Percentiles rank a stretch among this genome's conserved stretches.
phyloP scores from a whole-genome alignment of 2,797 vertebrate species.

The Esox masquinongy region DNA sequence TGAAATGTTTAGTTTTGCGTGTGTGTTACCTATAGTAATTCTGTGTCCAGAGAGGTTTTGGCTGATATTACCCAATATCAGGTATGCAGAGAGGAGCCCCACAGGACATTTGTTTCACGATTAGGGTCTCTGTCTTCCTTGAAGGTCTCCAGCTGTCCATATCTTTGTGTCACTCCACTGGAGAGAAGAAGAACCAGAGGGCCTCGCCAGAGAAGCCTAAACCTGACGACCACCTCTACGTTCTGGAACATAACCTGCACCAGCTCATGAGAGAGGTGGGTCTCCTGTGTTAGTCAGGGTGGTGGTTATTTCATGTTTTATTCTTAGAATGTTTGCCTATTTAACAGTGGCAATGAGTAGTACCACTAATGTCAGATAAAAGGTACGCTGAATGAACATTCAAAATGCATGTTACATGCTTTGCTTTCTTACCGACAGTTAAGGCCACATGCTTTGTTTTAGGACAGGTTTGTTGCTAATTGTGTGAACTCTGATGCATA shows the following conservation, averaged over 20 bases:
- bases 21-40: not conserved
- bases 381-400: no score
- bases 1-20: not conserved
- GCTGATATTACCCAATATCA: not conserved
- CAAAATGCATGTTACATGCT: no score
- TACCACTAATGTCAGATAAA: no score
- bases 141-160: slow-evolving; percentile 93
- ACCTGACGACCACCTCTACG: slow-evolving; percentile 93
- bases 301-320: no score
- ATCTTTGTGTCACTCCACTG: slow-evolving; percentile 92
- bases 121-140: not conserved
- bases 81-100: not conserved
- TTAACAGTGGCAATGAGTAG: no score
- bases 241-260: slow-evolving; percentile 95
- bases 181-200: slow-evolving; percentile 89
- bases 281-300: not conserved
- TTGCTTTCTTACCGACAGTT: not conserved
- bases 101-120: not conserved
- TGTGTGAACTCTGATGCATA: not conserved
- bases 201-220: slow-evolving; percentile 83
- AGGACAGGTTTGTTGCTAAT: not conserved
- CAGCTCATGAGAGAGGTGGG: slow-evolving; percentile 96
- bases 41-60: not conserved
- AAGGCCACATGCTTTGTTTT: not conserved
- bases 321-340: no score